These are phyloP conservation scores for Pygocentrus nattereri DNA, from an alignment of 2,797 vertebrate species.

Conservation along the genomic window DNA sequence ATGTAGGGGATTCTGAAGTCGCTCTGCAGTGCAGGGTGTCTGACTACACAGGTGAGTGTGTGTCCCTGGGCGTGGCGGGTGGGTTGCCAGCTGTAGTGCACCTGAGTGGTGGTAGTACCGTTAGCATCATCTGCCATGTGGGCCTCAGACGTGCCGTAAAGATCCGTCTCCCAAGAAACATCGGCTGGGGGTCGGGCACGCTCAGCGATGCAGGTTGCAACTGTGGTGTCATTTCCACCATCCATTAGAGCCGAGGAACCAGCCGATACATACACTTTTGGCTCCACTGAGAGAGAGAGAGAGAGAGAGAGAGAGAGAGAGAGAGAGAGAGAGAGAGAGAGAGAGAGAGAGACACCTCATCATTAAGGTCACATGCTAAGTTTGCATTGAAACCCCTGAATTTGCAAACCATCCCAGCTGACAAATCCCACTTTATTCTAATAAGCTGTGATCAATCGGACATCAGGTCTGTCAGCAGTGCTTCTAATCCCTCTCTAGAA, in stretches of 20 bases:
- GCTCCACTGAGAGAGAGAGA: constrained; percentile 85
- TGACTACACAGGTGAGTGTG: constrained; percentile 89
- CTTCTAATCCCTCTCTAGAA: constrained; percentile 9
- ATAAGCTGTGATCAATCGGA: constrained; percentile 39
- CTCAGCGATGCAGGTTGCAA: constrained; percentile 93
- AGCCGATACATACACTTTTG: constrained; percentile 89
- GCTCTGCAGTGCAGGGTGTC: constrained; percentile 89
- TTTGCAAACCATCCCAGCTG: constrained; percentile 10
- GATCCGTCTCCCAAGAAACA: constrained; percentile 91
- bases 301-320: not conserved
- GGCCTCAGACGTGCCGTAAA: constrained; percentile 88
- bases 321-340: not conserved
- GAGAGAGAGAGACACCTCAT: not conserved
- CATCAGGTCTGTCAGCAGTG: constrained; percentile 3
- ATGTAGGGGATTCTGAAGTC: constrained; percentile 89
- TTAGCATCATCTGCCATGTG: constrained; percentile 86
- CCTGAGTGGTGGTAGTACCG: constrained; percentile 91
- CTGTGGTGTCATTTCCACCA: constrained; percentile 90
- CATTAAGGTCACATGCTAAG: constrained; percentile 11
- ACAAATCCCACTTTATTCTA: constrained; percentile 33
- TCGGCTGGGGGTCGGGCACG: constrained; percentile 91
- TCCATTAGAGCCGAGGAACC: constrained; percentile 90
- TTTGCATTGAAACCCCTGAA: not conserved
- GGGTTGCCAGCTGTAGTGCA: constrained; percentile 90
- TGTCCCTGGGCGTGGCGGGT: constrained; percentile 90